Evolutionary conservation across 1,140 invertebrate genomes (phyloP).

Genomic region (Halictus rubicundus): DNA sequence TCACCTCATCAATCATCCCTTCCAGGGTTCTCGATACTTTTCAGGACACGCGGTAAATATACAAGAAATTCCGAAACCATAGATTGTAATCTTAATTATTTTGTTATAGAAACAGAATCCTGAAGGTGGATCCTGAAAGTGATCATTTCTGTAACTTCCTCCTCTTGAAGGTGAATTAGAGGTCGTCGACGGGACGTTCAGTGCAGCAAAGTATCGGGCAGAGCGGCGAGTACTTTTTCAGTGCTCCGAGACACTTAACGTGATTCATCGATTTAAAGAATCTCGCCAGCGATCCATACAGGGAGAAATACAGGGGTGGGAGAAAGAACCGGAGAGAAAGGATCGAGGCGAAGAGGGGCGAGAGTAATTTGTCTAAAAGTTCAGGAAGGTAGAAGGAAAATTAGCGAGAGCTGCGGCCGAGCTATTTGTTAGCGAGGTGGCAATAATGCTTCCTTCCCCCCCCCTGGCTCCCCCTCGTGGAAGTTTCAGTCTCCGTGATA

Average conservation of each 20-base stretch:
- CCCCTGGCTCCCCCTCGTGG: background rate
- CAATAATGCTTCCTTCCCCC: slow-evolving; percentile 33
- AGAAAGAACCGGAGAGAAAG: background rate
- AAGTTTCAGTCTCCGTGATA: slow-evolving; percentile 24
- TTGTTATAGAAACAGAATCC: no score
- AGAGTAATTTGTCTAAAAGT: slow-evolving; percentile 52
- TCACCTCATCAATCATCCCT: no score
- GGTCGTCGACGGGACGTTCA: background rate
- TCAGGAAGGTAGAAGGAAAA: slow-evolving; percentile 43
- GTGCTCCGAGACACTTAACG: background rate
- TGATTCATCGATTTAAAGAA: slow-evolving; percentile 28
- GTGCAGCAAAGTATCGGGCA: background rate
- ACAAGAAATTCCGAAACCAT: no score
- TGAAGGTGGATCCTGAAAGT: no score
- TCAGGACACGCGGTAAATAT: no score
- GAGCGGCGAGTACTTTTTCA: background rate
- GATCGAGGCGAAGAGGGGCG: background rate
- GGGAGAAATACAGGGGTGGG: slow-evolving; percentile 11
- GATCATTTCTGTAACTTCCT: no score
- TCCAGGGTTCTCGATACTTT: no score
- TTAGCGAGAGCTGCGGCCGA: slow-evolving; percentile 32
- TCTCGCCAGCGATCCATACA: background rate
- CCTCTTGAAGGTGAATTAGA: no score
- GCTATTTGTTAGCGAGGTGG: slow-evolving; percentile 50
- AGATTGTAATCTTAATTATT: no score